Evolutionary conservation across 2,888 invertebrate species (phyloP), one percentile per base, ranked within the genome.

Genomic region (Drosophila aldrichi): DNA sequence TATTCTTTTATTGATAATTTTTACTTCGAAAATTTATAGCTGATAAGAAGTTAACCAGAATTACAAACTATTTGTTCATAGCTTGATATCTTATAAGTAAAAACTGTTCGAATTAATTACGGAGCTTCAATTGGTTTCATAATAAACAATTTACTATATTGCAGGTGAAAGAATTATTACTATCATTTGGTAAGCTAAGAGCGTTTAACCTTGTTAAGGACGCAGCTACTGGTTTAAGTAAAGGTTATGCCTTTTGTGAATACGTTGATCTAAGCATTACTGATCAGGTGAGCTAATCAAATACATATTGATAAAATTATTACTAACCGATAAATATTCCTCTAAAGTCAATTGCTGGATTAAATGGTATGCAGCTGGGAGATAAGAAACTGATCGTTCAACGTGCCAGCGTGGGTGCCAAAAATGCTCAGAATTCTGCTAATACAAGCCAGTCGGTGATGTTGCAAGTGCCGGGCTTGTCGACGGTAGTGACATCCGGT

Each of bases 191-290:
- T 77, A 98, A 99, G 93, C 95, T 99, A 80, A 95, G 98, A 91
- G 99, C 99, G 57, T 99, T 99, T 95, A 99, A 99, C 95, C 95
- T 99, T 94, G 99, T 99, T 76, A 99, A 99, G 94, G 99, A 99
- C 93, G 97, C 98, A n/a, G 98, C 98, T 9, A 99, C 99, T 66
- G 99, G 99, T 40, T 94, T 99, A 58, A 98, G 98, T 92, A 99
- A 99, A 94, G 99, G 99, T 36, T 99, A 99, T 93, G 99, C 99
- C n/a, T 99, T 99, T 94, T 99, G 99, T 93, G 99, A 99, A 94
- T 99, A 99, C 94, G 97, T 98, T 81, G 99, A 99, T 92, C 96
- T 97, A 70, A 96, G 96, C 56, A 97, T 99, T 94, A 99, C 99
- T 14, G 99, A 99, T 94, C 98, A 98, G 95, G 97, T 97, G 94